These are phyloP conservation scores for Sphecodes monilicornis DNA, from an alignment of 2,888 invertebrate genomes.

Conservation along the genomic window DNA sequence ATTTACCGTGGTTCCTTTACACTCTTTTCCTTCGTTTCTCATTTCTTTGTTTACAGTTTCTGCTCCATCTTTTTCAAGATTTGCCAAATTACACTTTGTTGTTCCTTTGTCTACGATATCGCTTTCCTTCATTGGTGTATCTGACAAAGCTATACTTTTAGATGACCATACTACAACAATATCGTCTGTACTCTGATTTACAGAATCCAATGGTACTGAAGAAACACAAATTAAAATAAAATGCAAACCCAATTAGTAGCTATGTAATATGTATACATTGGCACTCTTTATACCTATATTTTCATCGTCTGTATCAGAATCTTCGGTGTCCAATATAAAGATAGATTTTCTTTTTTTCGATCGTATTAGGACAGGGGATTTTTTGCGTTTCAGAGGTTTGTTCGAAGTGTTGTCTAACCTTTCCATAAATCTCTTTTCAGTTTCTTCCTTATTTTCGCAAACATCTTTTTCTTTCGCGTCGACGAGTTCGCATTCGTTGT, in stretches of 20 bases:
- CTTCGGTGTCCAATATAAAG: conserved; percentile 4
- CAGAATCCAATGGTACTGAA: conserved; percentile 47
- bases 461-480: conserved; percentile 3
- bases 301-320: conserved; percentile 26
- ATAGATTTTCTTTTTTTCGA: not conserved
- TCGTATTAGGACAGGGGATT: not conserved
- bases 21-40: not conserved
- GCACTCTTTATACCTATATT: conserved; percentile 46
- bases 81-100: not conserved
- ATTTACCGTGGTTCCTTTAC: conserved; percentile 10
- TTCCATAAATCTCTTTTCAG: conserved; percentile 13
- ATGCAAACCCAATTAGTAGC: not conserved
- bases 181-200: conserved; percentile 64
- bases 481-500: conserved; percentile 52
- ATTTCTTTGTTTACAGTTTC: not conserved
- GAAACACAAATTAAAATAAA: conserved; percentile 25
- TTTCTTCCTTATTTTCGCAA: not conserved
- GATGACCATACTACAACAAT: conserved; percentile 73
- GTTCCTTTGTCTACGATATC: not conserved
- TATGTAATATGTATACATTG: conserved; percentile 3
- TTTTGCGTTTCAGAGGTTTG: not conserved
- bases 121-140: not conserved
- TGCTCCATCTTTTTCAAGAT: not conserved
- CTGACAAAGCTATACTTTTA: not conserved
- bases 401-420: not conserved